Evolutionary conservation across 2,888 invertebrate genomes (phyloP), one percentile per base, ranked within the genome.

Genomic region (Saturnia pavonia): DNA sequence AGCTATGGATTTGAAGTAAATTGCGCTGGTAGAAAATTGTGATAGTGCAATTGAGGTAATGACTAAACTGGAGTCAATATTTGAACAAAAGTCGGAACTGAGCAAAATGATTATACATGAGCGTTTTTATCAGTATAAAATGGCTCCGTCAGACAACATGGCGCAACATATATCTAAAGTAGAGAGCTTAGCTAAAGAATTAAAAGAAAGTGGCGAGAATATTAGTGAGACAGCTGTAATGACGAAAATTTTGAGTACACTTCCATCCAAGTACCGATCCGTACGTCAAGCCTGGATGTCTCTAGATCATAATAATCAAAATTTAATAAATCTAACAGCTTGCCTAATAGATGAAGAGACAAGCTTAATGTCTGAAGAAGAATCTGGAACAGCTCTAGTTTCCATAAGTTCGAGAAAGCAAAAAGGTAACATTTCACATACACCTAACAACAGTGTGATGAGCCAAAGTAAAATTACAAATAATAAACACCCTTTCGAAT

Each of bases 231-330:
- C 68, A 9, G 80, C 77, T 1, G 67, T 81, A 0, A 81, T 80
- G 0, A 80, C 81, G 16, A 82, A 82, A 72, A 81, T 80, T 73
- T n/a, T 82, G 9, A 70, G 79, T 19, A 79, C 78, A 8, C 69
- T 80, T 51, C 80, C 79, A 4, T 12, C 63, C 0, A 79, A 76
- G 54, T 80, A 78, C 45, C 71, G 79, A 66, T 72, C 78, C 27
- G 63, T 81, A 0, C 72, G 79, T 1, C 79, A 78, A 71, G 78
- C 78, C 0, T 80, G 78, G 78, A 60, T 81, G 72, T 81, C 77
- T 48, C 22, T 80, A 8, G 78, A 80, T 73, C 63, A 72, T 0
- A 34, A 34, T n/a, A 22, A 75, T 34, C 75, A 78, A 66, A 75
- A 70, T 19, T 69, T 76, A 11, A 11, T 25, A 12, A 77, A 80